Base-by-base conservation (phyloP, 2,113 vertebrate genomes). In the Plecturocebus donacophilus region DNA sequence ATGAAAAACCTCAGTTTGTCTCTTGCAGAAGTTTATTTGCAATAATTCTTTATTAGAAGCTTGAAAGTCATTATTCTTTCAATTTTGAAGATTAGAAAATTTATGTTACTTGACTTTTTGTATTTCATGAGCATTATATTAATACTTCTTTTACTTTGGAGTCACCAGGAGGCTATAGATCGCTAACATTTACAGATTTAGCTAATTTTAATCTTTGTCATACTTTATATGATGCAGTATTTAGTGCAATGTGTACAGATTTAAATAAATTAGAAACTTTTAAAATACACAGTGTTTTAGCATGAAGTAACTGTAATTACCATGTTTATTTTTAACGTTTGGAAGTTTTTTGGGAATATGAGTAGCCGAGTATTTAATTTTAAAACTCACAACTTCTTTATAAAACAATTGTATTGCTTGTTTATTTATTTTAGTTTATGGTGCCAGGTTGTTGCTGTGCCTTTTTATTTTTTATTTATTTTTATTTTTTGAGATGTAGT, bases 121-220 rank as follows among this genome's bases (percentile, higher is more conserved):
- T 92, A 6, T 66, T 94, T 92, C 73, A 40, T 25, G 42, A 40
- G 13, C 96, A n/a, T 66, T 38, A 42, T 42, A 87, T 30, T 64
- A 96, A 89, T 27, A 90, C 97, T 95, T 93, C 73, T 98, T 98
- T 98, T 97, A 35, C 87, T 92, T 75, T 84, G 83, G 68, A 97
- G 79, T 98, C 98, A 99, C 98, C 87, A 99, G 98, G 98, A 98
- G 98, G 98, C 98, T 98, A 95, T 96, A 98, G 94, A 98, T 95
- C 97, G 90, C 95, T 96, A 98, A 6, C 23, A 85, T 97, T 93
- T 98, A 91, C 88, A 91, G 47, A 94, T 94, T 96, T 97, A 56
- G 61, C 42, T 40, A 14, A 20, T 30, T 92, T 97, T 80, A 75
- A 30, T 93, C 20, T 80, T 93, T 49, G 17, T 45, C 42, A 16